phyloP scores from a whole-genome alignment of 2,113 vertebrate species.

The Microtus ochrogaster region DNA sequence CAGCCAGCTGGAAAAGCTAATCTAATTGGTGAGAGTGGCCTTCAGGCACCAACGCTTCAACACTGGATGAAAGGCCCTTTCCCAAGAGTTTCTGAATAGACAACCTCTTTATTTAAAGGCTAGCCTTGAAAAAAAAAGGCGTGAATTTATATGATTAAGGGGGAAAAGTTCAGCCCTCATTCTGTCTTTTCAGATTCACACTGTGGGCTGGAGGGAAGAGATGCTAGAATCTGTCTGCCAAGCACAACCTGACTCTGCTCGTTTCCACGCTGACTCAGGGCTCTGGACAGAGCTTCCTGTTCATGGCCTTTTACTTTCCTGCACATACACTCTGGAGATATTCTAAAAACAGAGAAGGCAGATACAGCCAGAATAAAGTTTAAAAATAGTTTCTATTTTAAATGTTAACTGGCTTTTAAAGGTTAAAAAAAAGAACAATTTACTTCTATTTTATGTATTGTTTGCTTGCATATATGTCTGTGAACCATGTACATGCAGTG shows the following conservation, averaged over 20 bases:
- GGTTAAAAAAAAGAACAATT: background rate
- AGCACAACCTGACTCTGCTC: constrained; percentile 42
- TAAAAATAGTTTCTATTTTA: constrained; percentile 44
- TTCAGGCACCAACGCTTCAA: constrained; percentile 57
- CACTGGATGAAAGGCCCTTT: constrained; percentile 58
- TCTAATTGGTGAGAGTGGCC: constrained; percentile 52
- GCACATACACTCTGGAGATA: background rate
- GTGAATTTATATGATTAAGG: constrained; percentile 63
- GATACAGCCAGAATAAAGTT: constrained; percentile 42
- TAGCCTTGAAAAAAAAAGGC: constrained; percentile 47
- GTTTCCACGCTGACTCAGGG: constrained; percentile 37
- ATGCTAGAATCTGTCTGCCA: constrained; percentile 5
- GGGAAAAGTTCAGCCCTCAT: constrained; percentile 20
- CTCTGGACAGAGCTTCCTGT: background rate
- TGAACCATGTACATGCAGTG: background rate
- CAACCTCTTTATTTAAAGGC: constrained; percentile 63
- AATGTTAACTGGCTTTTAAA: constrained; percentile 24
- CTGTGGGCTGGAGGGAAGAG: background rate
- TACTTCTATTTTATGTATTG: background rate
- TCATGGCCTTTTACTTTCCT: constrained; percentile 22
- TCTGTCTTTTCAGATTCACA: constrained; percentile 32
- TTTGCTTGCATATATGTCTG: background rate
- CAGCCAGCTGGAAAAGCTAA: constrained; percentile 65
- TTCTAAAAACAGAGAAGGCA: constrained; percentile 35
- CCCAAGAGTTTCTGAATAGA: constrained; percentile 69